Evolutionary conservation across 2,113 vertebrate species (phyloP).

Genomic region (Tragulus kanchil): DNA sequence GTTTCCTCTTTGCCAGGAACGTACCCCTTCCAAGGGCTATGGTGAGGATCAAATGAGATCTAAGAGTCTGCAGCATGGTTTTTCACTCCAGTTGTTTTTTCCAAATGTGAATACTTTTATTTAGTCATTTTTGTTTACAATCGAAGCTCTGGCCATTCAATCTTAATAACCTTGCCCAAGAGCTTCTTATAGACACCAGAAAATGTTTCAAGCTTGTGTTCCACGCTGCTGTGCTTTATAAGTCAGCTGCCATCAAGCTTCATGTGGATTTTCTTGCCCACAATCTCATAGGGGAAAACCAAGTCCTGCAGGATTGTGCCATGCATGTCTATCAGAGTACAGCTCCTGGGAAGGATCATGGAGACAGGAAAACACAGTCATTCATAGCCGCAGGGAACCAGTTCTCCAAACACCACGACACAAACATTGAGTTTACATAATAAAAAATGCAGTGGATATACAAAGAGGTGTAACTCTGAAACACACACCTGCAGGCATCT

Average conservation of each 20-base stretch:
- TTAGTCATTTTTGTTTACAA: constrained; percentile 88
- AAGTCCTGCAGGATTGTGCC: constrained; percentile 93
- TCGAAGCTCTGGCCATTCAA: background rate
- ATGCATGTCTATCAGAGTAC: constrained; percentile 92
- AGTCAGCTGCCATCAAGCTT: constrained; percentile 94
- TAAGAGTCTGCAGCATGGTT: background rate
- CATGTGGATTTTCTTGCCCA: constrained; percentile 93
- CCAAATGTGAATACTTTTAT: constrained; percentile 70
- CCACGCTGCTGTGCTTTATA: constrained; percentile 95
- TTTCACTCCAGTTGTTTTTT: constrained; percentile 84
- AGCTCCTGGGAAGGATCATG: constrained; percentile 89
- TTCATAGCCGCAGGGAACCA: constrained; percentile 35
- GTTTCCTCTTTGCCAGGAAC: background rate
- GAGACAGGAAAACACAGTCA: constrained; percentile 38
- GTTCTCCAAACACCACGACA: constrained; percentile 31
- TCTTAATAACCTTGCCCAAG: constrained; percentile 93
- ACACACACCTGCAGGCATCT: background rate
- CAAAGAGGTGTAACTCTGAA: constrained; percentile 1
- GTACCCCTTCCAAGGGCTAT: too few species aligned
- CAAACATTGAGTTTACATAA: constrained; percentile 33
- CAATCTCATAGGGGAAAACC: constrained; percentile 86
- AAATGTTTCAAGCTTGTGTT: constrained; percentile 95
- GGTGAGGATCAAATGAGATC: background rate
- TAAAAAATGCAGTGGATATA: constrained; percentile 32
- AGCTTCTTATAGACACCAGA: constrained; percentile 97